A percentile compares a stretch with the other conserved stretches of the same genome.
Conservation (phyloP, 2,113 vertebrate species). For the Corapipo altera region DNA sequence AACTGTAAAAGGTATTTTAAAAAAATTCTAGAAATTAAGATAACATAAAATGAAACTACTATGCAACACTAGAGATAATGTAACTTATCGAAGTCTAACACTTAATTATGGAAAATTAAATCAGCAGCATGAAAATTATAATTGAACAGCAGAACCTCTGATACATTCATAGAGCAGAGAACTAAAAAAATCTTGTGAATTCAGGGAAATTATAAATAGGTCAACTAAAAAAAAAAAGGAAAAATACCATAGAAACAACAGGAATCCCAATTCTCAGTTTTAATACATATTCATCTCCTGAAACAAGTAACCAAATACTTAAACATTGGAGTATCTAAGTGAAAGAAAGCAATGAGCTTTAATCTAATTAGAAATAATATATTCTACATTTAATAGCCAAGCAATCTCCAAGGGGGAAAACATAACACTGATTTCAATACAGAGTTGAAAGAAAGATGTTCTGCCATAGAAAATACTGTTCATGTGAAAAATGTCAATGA, state of each 20-base stretch:
- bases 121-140: background rate
- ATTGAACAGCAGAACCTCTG: background rate
- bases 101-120: background rate
- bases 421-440: background rate
- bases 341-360: background rate
- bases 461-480: background rate
- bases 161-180: background rate
- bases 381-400: background rate
- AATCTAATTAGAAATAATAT: background rate
- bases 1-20: background rate
- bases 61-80: background rate
- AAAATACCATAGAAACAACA: background rate
- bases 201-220: background rate
- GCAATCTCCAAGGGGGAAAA: background rate
- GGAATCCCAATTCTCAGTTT: background rate
- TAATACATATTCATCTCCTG: background rate
- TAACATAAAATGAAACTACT: background rate
- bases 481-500: background rate
- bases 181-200: background rate
- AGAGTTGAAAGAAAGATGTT: background rate
- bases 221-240: fast-evolving
- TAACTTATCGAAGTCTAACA: background rate
- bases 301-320: background rate
- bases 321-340: background rate
- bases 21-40: background rate